Base-by-base conservation (phyloP, 1,140 invertebrate genomes). In the Hesperophylax magnus region DNA sequence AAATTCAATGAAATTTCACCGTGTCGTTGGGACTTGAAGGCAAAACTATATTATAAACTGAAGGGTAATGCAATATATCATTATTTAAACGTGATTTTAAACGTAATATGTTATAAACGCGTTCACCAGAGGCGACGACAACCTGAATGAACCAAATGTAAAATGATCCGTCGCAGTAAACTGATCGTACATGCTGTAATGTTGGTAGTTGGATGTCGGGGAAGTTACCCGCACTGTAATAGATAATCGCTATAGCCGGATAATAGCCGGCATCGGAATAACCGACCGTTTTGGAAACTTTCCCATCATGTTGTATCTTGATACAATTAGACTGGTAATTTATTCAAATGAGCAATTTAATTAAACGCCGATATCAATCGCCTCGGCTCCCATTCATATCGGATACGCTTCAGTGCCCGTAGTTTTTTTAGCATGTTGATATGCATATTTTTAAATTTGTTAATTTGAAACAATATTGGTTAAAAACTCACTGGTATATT, bases 341-440 rank as follows among this genome's bases (percentile, higher is more conserved):
- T 82, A 82, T 82, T 82, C 81, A 82, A 82, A 82, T 77, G 81
- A 78, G 81, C 78, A 80, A 77, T 82, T 82, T 78, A 82, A 82
- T 82, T 82, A 82, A 82, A 77, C 61, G 61, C 47, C 61, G 61
- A 77, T 77, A 77, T 65, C 76, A 77, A 77, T 77, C 58, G 31
- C 24, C 60, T 65, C 61, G 76, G 47, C 61, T 65, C 58, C 58
- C 76, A 77, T 53, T 77, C 76, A 39, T n/a, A 20, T 18, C 39
- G 18, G 58, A 65, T 65, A 47, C 56, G 56, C 31, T 65, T 20
- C 3, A 17, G 47, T 22, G 47, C n/a, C 58, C 18, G 34, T 39
- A 8, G 34, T 39, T 6, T 39, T 47, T 11, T 47, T 47, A 47
- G 39, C 39, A 14, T 47, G 39, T 47, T 47, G 14, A 47, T 47